phyloP scores from a whole-genome alignment of 2,113 vertebrate species.

The Pithys albifrons region DNA sequence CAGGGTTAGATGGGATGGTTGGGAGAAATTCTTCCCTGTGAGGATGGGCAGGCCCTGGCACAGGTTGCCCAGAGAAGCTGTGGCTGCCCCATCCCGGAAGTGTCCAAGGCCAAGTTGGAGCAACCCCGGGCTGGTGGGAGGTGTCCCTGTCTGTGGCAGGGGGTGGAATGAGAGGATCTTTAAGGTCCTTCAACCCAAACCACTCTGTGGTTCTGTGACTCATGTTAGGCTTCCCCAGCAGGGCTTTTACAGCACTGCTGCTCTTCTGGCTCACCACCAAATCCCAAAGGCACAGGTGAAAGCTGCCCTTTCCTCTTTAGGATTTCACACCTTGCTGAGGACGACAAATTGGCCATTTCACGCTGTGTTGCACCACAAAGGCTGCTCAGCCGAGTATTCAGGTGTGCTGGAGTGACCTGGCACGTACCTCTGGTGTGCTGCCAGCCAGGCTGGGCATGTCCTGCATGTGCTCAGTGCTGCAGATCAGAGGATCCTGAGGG shows the following conservation, averaged over 20 bases:
- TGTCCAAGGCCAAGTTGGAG: background rate
- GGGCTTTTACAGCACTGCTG: background rate
- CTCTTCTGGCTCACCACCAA: background rate
- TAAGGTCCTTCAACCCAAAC: background rate
- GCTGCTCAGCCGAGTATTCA: background rate
- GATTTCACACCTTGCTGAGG: background rate
- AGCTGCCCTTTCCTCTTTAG: background rate
- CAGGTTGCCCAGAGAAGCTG: background rate
- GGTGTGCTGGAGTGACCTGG: background rate
- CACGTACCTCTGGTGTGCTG: accelerated
- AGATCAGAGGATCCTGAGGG: too few species aligned
- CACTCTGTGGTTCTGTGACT: background rate
- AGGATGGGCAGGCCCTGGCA: background rate
- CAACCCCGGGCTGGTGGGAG: accelerated
- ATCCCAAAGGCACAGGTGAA: background rate
- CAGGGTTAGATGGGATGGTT: background rate
- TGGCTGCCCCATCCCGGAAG: background rate
- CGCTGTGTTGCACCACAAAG: background rate
- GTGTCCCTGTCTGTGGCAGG: background rate
- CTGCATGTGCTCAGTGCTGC: background rate
- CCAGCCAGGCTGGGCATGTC: accelerated
- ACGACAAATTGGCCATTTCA: slow-evolving; percentile 26
- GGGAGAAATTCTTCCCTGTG: accelerated
- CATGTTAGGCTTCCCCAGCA: background rate
- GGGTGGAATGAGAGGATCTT: background rate